Evolutionary conservation across 2,888 invertebrate genomes (phyloP).

Genomic region (Ecliptopera silaceata): DNA sequence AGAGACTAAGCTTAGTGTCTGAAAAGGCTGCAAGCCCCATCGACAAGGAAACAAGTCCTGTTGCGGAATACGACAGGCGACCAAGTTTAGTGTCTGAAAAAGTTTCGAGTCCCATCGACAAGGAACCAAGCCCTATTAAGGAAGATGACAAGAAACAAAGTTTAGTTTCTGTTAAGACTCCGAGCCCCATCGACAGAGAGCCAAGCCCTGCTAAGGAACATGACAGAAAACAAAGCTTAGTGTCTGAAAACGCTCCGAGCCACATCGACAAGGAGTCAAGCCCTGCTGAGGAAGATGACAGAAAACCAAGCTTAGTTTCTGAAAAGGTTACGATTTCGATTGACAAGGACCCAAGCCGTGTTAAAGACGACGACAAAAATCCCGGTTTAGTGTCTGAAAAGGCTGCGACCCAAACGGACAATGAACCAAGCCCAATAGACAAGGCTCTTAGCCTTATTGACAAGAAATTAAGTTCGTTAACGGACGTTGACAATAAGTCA

Average conservation of each 20-base stretch:
- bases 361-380: conserved; percentile 18
- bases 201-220: background rate
- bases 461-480: background rate
- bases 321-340: conserved; percentile 11
- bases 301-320: background rate
- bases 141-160: background rate
- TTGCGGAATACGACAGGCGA: conserved; percentile 7
- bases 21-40: background rate
- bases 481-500: too few relatives aligned
- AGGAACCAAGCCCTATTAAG: background rate
- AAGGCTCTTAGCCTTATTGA: conserved; percentile 18
- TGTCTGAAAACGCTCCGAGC: conserved; percentile 8
- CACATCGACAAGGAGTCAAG: conserved; percentile 10
- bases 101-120: too few relatives aligned
- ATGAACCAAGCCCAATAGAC: too few relatives aligned
- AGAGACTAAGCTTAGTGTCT: background rate
- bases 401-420: too few relatives aligned
- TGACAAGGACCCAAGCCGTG: conserved; percentile 23
- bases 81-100: background rate
- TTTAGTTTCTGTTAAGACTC: background rate
- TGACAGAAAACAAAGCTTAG: background rate
- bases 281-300: conserved; percentile 17
- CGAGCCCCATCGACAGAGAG: background rate
- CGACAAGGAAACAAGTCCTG: background rate
- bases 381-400: conserved; percentile 20